Evolutionary conservation across 2,888 invertebrate species (phyloP), one percentile per base, ranked within the genome.

Genomic region (Acholoe squamosa): DNA sequence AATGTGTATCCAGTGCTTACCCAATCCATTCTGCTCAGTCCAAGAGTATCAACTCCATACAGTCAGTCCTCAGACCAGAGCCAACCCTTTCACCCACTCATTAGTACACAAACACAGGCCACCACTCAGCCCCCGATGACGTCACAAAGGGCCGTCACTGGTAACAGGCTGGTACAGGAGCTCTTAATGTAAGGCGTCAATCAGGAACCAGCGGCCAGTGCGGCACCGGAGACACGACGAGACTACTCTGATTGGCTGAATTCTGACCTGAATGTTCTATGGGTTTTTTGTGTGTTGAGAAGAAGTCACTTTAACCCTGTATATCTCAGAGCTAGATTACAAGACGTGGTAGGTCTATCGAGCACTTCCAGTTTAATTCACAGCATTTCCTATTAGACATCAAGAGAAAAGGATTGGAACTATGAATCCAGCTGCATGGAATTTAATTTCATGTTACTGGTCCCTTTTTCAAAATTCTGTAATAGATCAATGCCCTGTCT

Each of bases 221-320:
- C 14, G 25, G 28, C 14, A 25, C 71, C 71, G 71, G 28, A 71
- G 71, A 71, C 71, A 25, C 31, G 19, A 28, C 3, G 71, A 14
- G 25, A 25, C 71, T 25, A 3, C 71, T 5, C 28, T 71, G 71
- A 71, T 71, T 71, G 71, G 71, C 28, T 71, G 71, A 71, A 7
- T 25, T 14, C 71, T 71, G 71, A 71, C 71, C 71, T 71, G 71
- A 71, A 71, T 28, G 71, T 28, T 71, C 28, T 71, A 71, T 71
- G 31, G 71, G 28, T 5, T 61, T n/a, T 61, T 3, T 19, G 61
- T n/a, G 61, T 61, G 61, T n/a, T 12, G 43, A 7, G 43, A 43
- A 43, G 43, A 43, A 43, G 43, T 43, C 43, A 7, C 3, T 43
- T 43, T 43, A 43, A 43, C 43, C 43, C 43, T 43, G 5, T 43